These are phyloP conservation scores for Drosophila sproati DNA, from an alignment of 1,140 invertebrate genomes.

Conservation along the genomic window DNA sequence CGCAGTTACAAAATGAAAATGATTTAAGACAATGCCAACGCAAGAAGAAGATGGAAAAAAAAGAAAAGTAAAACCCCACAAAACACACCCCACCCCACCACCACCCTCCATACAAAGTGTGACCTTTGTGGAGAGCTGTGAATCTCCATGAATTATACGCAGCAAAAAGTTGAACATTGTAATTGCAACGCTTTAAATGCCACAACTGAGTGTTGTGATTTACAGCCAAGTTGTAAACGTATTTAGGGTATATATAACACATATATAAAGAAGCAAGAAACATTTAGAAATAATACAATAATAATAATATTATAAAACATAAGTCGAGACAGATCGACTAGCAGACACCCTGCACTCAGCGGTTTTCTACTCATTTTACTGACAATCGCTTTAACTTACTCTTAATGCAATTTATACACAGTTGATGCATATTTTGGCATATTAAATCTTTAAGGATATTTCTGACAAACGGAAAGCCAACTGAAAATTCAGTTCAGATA, in stretches of 20 bases:
- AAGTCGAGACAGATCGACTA: too few relatives aligned
- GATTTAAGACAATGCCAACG: conserved; percentile 67
- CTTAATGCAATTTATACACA: too few relatives aligned
- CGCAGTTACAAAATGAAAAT: conserved; percentile 81
- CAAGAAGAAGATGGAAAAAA: not conserved
- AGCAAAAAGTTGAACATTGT: conserved; percentile 54
- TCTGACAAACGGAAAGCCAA: too few relatives aligned
- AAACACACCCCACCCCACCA: not conserved
- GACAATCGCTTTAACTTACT: too few relatives aligned
- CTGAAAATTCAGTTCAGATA: too few relatives aligned
- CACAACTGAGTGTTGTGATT: conserved; percentile 30
- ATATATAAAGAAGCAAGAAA: not conserved
- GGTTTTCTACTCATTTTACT: too few relatives aligned
- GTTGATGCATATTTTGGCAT: too few relatives aligned
- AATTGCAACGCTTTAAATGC: conserved; percentile 59
- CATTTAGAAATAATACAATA: too few relatives aligned
- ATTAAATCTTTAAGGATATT: too few relatives aligned
- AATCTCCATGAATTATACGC: conserved; percentile 41
- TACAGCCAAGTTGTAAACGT: conserved; percentile 7
- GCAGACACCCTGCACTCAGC: too few relatives aligned
- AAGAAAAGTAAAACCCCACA: not conserved
- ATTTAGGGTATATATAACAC: not conserved
- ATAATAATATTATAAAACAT: too few relatives aligned
- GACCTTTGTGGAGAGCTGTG: not conserved
- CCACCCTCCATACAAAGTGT: not conserved